A percentile compares a stretch with the other conserved stretches of the same genome.
Evolutionary conservation across 23 tunicate species (phyloP).

Genomic region (Phallusia fumigata): DNA sequence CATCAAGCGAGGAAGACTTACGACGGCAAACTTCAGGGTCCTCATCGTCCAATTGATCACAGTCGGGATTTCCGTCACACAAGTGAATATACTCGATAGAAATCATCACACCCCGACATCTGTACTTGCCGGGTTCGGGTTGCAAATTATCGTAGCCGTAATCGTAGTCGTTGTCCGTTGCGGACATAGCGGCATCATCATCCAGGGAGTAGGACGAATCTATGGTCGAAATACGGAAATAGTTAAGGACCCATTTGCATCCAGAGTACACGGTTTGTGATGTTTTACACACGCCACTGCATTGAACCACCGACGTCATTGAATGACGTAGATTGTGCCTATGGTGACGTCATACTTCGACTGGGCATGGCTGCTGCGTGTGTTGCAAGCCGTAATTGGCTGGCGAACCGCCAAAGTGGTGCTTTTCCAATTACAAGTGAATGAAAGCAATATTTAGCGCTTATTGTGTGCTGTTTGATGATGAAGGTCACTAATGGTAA

Average conservation of each 20-base stretch:
- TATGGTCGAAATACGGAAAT: neutral
- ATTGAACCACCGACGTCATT: neutral
- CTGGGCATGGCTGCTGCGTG: neutral
- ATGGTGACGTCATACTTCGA: neutral
- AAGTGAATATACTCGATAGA: neutral
- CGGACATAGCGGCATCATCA: neutral
- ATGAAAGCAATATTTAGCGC: too few species aligned
- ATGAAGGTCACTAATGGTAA: too few species aligned
- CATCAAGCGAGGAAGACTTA: too few species aligned
- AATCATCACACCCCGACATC: neutral
- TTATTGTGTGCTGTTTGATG: too few species aligned
- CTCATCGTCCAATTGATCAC: neutral
- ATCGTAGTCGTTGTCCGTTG: neutral
- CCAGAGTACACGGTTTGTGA: too few species aligned
- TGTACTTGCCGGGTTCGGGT: neutral
- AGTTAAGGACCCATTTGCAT: too few species aligned
- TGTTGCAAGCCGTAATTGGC: neutral
- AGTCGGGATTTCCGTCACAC: neutral
- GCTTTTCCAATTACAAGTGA: too few species aligned
- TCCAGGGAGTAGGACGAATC: neutral
- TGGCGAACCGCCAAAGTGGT: neutral
- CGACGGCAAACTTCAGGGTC: neutral
- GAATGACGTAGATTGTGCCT: neutral
- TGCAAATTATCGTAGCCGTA: neutral
- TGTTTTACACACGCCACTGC: neutral